Conservation (phyloP, 2,888 invertebrate species). For the Steromphala cineraria region DNA sequence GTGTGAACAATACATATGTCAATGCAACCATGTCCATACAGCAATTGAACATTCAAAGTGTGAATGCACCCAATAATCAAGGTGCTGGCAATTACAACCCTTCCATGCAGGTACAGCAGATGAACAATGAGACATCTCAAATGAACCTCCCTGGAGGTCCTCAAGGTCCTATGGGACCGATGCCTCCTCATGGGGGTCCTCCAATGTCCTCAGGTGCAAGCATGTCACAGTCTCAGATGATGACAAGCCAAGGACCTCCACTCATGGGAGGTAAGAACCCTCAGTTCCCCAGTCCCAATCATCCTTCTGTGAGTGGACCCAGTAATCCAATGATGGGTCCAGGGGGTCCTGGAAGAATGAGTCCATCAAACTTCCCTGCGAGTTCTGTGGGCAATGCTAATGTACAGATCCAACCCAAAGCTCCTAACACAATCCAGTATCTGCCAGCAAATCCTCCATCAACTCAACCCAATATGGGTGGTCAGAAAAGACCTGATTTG, state of each 20-base stretch:
- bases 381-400: conserved; percentile 83
- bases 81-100: conserved; percentile 56
- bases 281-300: conserved; percentile 34
- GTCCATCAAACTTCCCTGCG: conserved; percentile 56
- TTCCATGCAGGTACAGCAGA: conserved; percentile 69
- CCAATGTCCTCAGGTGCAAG: conserved; percentile 29
- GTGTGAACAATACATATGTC: conserved; percentile 77
- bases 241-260: conserved; percentile 28
- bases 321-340: conserved; percentile 41
- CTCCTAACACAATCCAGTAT: conserved; percentile 98
- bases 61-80: conserved; percentile 51
- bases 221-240: conserved; percentile 36
- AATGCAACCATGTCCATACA: conserved; percentile 78
- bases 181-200: conserved; percentile 35
- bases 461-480: conserved; percentile 57
- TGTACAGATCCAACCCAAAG: conserved; percentile 93
- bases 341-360: conserved; percentile 42
- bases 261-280: conserved; percentile 38
- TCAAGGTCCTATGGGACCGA: conserved; percentile 24
- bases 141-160: conserved; percentile 21
- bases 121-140: conserved; percentile 45
- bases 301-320: neutral
- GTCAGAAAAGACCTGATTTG: conserved; percentile 53
- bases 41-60: conserved; percentile 77
- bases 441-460: conserved; percentile 94